Conservation (phyloP, 2,797 vertebrate species). For the Argya squamiceps region DNA sequence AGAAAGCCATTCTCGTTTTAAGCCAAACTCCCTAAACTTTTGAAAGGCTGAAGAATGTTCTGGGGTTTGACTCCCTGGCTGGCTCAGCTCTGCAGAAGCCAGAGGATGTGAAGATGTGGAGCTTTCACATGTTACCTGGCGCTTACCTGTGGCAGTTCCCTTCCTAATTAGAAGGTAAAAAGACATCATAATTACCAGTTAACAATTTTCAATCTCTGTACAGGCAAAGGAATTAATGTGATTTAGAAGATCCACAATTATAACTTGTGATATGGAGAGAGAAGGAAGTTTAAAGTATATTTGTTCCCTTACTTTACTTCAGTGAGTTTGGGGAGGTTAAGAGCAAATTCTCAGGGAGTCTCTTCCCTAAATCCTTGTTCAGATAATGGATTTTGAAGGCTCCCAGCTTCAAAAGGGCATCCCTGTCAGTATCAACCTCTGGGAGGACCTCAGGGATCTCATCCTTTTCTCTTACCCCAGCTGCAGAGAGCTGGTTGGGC, state of each 20-base stretch:
- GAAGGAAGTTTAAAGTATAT: not conserved
- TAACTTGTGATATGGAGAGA: slow-evolving; percentile 13
- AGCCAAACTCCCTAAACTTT: not conserved
- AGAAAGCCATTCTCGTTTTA: not conserved
- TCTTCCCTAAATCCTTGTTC: not conserved
- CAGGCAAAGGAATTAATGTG: slow-evolving; percentile 55
- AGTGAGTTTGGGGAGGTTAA: not conserved
- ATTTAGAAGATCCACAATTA: slow-evolving; percentile 54
- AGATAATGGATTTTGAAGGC: not conserved
- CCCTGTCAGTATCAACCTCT: not conserved
- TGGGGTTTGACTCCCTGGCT: not conserved
- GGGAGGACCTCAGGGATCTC: not conserved
- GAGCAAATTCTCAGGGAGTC: not conserved
- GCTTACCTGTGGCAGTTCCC: slow-evolving; percentile 22
- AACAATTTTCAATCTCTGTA: slow-evolving; percentile 66
- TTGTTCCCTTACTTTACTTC: not conserved
- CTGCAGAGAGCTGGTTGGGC: not conserved
- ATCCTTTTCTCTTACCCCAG: not conserved
- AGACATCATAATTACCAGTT: slow-evolving; percentile 67
- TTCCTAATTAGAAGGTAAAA: slow-evolving; percentile 69
- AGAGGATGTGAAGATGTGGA: not conserved
- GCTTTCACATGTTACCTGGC: not conserved
- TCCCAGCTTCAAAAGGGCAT: not conserved
- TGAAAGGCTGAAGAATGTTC: not conserved
- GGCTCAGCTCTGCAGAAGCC: not conserved